Evolutionary conservation across 2,888 invertebrate genomes (phyloP).

Genomic region (Slavum lentiscoides): DNA sequence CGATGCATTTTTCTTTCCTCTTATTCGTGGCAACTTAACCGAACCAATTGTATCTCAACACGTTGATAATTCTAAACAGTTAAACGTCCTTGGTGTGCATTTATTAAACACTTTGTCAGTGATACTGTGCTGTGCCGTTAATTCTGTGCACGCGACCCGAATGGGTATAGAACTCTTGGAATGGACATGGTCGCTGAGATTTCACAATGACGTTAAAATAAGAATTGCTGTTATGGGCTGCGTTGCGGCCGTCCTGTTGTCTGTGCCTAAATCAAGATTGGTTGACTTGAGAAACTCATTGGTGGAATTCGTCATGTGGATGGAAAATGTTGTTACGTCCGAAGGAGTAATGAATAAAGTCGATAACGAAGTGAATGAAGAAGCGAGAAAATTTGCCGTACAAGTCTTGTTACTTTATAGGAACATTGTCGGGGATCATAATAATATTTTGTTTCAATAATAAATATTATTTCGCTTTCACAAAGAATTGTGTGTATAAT

Average conservation of each 20-base stretch:
- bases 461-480: constrained; percentile 1
- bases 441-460: constrained; percentile 5
- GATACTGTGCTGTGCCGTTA: constrained; percentile 70
- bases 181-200: constrained; percentile 69
- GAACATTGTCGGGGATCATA: constrained; percentile 15
- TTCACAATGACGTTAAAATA: constrained; percentile 70
- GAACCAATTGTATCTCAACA: constrained; percentile 50
- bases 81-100: constrained; percentile 60
- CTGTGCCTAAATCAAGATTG: constrained; percentile 66
- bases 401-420: constrained; percentile 67
- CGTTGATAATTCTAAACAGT: constrained; percentile 13
- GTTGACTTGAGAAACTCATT: constrained; percentile 68
- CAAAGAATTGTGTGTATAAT: background rate
- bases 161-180: constrained; percentile 74
- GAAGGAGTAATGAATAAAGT: constrained; percentile 64
- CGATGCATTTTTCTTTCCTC: constrained; percentile 81
- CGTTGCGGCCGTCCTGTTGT: constrained; percentile 69
- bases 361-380: constrained; percentile 66
- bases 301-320: constrained; percentile 71
- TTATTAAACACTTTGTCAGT: constrained; percentile 72
- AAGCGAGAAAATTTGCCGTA: constrained; percentile 68
- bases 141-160: constrained; percentile 66
- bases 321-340: constrained; percentile 65
- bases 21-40: constrained; percentile 61
- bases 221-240: constrained; percentile 70